Evolutionary conservation across 2,113 vertebrate species (phyloP).

Genomic region (Oenanthe oenanthe): DNA sequence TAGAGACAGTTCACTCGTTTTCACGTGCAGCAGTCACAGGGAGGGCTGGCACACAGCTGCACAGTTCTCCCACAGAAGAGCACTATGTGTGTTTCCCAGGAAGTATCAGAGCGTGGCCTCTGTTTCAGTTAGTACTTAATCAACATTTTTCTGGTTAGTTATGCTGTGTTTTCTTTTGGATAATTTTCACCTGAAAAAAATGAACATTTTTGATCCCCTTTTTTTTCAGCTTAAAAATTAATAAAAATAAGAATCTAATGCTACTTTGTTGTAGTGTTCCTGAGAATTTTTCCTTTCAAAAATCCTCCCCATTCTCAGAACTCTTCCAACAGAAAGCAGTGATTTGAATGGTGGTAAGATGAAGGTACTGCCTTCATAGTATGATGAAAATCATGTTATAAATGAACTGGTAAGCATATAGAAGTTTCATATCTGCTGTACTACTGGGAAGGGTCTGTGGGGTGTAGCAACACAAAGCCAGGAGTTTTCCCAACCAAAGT

Average conservation of each 20-base stretch:
- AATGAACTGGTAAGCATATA: neutral
- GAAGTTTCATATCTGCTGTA: neutral
- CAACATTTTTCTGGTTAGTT: neutral
- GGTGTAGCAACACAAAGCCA: neutral
- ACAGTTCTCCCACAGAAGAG: neutral
- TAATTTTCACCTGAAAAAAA: neutral
- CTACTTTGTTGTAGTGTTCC: neutral
- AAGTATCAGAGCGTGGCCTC: neutral
- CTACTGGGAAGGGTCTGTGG: neutral
- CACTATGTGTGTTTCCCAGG: neutral
- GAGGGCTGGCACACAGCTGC: neutral
- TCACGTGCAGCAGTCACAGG: neutral
- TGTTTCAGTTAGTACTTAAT: neutral
- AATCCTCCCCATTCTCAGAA: neutral
- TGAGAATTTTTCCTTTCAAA: neutral
- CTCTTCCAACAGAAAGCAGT: neutral
- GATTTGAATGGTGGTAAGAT: neutral
- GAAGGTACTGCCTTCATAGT: neutral
- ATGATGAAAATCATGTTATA: neutral
- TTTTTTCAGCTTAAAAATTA: neutral
- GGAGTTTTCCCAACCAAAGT: neutral
- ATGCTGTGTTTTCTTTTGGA: neutral
- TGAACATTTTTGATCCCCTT: neutral
- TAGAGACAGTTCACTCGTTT: neutral
- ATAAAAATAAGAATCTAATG: neutral